Evolutionary conservation across 2,113 vertebrate species (phyloP).

Genomic region (Ceratotherium simum): DNA sequence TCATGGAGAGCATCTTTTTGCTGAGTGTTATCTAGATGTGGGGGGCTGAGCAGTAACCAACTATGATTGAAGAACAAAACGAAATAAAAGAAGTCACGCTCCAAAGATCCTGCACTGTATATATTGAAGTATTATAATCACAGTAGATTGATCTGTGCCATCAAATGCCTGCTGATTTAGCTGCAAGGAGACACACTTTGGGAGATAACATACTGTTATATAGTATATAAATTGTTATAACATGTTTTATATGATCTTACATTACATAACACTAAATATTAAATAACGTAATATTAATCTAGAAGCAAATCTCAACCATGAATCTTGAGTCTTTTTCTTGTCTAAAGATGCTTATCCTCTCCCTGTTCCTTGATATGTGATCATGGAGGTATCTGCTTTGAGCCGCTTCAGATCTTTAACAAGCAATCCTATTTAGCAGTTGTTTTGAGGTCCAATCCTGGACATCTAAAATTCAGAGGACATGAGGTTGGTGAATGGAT

Average conservation of each 20-base stretch:
- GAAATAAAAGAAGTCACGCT: background rate
- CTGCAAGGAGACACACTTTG: background rate
- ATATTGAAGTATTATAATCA: background rate
- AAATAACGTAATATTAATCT: background rate
- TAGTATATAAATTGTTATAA: too few relatives aligned
- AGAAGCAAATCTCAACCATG: background rate
- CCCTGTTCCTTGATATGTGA: background rate
- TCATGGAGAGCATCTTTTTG: background rate
- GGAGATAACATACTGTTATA: background rate
- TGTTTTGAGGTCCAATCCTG: too few relatives aligned
- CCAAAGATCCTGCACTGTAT: background rate
- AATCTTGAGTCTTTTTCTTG: background rate
- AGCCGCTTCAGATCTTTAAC: background rate
- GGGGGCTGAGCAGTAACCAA: too few relatives aligned
- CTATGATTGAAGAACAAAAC: background rate
- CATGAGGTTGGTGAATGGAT: background rate
- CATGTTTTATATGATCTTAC: background rate
- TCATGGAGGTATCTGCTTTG: fast-evolving
- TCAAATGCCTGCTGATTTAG: background rate
- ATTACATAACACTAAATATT: background rate
- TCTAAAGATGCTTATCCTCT: background rate
- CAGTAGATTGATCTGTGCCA: background rate
- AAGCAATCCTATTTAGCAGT: background rate
- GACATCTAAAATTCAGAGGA: background rate
- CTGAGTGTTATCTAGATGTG: background rate